Evolutionary conservation across 2,113 vertebrate genomes (phyloP).

Genomic region (Grammomys dolichurus): DNA sequence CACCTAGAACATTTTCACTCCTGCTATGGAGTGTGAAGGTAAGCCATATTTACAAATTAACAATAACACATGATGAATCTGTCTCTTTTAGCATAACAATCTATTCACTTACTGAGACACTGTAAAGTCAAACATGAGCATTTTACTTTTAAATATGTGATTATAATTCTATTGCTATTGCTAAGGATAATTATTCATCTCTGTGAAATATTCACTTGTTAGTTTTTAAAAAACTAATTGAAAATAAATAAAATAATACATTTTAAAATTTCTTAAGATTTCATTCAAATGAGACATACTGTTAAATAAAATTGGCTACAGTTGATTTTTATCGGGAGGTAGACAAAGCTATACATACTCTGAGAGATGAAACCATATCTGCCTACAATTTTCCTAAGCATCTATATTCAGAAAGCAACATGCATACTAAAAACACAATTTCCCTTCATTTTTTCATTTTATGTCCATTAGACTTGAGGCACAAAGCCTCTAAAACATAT

Average conservation of each 20-base stretch:
- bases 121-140: background rate
- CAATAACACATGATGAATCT: background rate
- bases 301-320: background rate
- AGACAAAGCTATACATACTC: background rate
- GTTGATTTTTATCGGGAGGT: background rate
- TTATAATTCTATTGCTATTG: background rate
- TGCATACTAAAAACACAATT: conserved; percentile 33
- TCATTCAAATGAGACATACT: background rate
- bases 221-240: conserved; percentile 30
- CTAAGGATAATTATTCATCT: background rate
- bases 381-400: conserved; percentile 24
- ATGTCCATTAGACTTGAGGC: conserved; percentile 41
- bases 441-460: conserved; percentile 68
- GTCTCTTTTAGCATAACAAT: background rate
- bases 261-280: conserved; percentile 27
- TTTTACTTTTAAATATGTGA: background rate
- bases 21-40: background rate
- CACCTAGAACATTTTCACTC: background rate
- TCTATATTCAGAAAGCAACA: conserved; percentile 63
- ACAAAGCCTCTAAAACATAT: conserved; percentile 51
- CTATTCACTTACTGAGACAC: background rate
- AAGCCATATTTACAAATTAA: background rate
- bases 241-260: background rate
- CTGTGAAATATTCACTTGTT: background rate
- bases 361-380: conserved; percentile 32